phyloP scores from a whole-genome alignment of 2,888 invertebrate species.

The Thymelicus lineola region DNA sequence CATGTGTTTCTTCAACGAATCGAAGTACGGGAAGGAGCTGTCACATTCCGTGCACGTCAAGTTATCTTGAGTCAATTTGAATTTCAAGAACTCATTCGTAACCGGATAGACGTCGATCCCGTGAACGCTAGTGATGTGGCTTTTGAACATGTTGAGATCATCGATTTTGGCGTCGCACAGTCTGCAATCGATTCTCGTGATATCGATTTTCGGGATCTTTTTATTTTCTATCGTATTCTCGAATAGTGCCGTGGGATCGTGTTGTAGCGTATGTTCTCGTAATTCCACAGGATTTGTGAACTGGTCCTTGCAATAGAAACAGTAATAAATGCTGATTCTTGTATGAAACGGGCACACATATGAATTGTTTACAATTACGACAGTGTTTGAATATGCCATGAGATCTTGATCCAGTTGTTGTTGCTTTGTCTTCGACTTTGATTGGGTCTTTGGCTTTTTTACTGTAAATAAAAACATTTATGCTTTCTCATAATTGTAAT shows the following conservation, averaged over 20 bases:
- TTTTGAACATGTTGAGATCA: slow-evolving; percentile 60
- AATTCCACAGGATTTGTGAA: slow-evolving; percentile 72
- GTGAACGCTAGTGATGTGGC: slow-evolving; percentile 61
- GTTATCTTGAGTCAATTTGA: slow-evolving; percentile 63
- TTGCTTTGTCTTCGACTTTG: slow-evolving; percentile 42
- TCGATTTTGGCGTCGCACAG: slow-evolving; percentile 68
- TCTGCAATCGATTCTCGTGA: slow-evolving; percentile 73
- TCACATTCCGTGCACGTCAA: slow-evolving; percentile 71
- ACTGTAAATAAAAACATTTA: slow-evolving; percentile 18
- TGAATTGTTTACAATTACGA: slow-evolving; percentile 66
- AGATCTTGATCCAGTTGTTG: slow-evolving; percentile 56
- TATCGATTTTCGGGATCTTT: slow-evolving; percentile 75
- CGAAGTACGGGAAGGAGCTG: slow-evolving; percentile 67
- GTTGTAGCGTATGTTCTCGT: slow-evolving; percentile 67
- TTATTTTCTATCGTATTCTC: slow-evolving; percentile 66
- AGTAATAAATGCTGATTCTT: slow-evolving; percentile 73
- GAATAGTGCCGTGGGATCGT: slow-evolving; percentile 64
- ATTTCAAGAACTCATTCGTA: slow-evolving; percentile 69
- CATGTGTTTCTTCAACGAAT: slow-evolving; percentile 72
- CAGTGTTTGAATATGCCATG: slow-evolving; percentile 64
- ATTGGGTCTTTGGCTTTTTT: slow-evolving; percentile 32
- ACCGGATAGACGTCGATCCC: slow-evolving; percentile 56
- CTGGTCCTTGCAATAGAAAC: slow-evolving; percentile 74
- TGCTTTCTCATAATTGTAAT: no score
- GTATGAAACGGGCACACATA: slow-evolving; percentile 74